Conservation (phyloP, 2,797 vertebrate species). For the Myripristis murdjan region DNA sequence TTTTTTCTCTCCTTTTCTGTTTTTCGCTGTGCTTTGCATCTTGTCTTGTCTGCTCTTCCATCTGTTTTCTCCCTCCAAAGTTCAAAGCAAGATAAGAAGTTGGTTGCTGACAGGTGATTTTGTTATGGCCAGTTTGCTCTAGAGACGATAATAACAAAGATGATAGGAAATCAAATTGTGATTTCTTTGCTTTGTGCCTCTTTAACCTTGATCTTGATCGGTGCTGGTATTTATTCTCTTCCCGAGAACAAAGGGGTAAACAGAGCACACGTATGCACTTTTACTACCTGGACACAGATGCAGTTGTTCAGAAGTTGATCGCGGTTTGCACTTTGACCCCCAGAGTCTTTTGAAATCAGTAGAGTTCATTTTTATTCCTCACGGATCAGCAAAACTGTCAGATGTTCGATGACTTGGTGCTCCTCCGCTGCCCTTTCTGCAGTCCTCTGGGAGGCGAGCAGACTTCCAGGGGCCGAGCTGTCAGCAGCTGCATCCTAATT, state of each 20-base stretch:
- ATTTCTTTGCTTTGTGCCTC: background rate
- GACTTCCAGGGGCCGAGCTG: too few relatives aligned
- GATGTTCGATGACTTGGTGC: conserved; percentile 22
- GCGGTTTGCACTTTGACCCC: background rate
- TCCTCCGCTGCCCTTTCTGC: conserved; percentile 36
- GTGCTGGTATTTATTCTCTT: background rate
- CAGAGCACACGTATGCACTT: background rate
- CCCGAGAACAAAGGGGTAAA: background rate
- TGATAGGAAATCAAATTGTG: background rate
- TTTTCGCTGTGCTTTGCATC: background rate
- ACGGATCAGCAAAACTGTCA: conserved; percentile 21
- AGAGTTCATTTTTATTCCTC: conserved; percentile 1
- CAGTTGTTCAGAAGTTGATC: conserved; percentile 16
- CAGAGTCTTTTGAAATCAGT: conserved; percentile 22
- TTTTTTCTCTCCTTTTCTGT: background rate
- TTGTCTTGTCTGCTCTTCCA: background rate
- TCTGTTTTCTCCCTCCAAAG: background rate
- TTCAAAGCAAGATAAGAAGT: background rate
- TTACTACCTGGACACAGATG: too few relatives aligned
- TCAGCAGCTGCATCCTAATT: conserved; percentile 52
- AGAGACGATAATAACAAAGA: conserved; percentile 1
- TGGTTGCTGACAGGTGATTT: background rate
- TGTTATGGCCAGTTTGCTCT: background rate
- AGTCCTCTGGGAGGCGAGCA: conserved; percentile 14
- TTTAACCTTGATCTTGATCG: background rate